phyloP scores from a whole-genome alignment of 1,140 invertebrate species.

The Drosophila elegans region DNA sequence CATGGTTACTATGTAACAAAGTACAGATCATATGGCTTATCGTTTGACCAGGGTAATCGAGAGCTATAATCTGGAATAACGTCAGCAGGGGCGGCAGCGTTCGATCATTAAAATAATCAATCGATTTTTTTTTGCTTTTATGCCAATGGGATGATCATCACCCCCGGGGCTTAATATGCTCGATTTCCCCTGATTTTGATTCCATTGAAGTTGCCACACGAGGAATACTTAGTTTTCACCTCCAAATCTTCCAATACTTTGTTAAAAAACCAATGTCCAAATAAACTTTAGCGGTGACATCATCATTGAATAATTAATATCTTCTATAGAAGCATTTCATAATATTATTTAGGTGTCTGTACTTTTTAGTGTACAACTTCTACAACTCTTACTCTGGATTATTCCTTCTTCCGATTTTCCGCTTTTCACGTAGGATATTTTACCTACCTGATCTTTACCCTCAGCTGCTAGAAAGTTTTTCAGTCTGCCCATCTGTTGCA shows the following conservation, averaged over 20 bases:
- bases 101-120: constrained; percentile 50
- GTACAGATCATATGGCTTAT: constrained; percentile 24
- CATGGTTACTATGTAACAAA: constrained; percentile 25
- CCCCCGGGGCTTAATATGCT: constrained; percentile 27
- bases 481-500: constrained; percentile 23
- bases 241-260: background rate
- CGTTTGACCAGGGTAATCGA: constrained; percentile 37
- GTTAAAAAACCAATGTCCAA: background rate
- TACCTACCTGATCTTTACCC: constrained; percentile 25
- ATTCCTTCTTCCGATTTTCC: constrained; percentile 7
- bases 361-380: background rate
- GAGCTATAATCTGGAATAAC: constrained; percentile 40
- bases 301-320: too few species aligned
- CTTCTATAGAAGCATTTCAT: too few species aligned
- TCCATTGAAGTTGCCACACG: constrained; percentile 22
- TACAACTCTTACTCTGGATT: background rate
- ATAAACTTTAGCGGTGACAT: background rate
- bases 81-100: constrained; percentile 32
- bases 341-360: too few species aligned
- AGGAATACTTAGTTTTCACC: constrained; percentile 1
- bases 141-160: constrained; percentile 32
- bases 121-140: constrained; percentile 5
- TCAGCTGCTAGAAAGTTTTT: constrained; percentile 39
- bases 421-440: background rate
- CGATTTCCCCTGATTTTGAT: constrained; percentile 33